Evolutionary conservation across 2,113 vertebrate genomes (phyloP).

Genomic region (Shinisaurus crocodilurus): DNA sequence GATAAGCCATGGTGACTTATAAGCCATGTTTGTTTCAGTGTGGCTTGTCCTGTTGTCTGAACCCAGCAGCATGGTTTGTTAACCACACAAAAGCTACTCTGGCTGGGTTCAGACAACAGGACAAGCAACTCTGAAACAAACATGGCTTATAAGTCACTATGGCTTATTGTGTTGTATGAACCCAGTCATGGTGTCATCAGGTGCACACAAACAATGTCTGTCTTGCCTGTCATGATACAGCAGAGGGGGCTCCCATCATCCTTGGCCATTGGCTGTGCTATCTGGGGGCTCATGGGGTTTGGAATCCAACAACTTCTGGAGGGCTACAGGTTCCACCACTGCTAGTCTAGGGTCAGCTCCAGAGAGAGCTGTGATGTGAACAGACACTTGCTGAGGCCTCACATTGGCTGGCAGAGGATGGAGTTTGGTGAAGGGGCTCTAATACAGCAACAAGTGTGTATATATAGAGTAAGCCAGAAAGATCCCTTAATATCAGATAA

Average conservation of each 20-base stretch:
- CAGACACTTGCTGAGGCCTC: background rate
- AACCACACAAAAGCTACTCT: too few relatives aligned
- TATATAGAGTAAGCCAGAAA: background rate
- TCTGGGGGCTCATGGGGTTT: background rate
- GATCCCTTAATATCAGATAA: background rate
- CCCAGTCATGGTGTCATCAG: too few relatives aligned
- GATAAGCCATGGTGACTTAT: too few relatives aligned
- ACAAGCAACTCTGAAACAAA: too few relatives aligned
- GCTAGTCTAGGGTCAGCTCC: background rate
- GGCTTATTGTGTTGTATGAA: too few relatives aligned
- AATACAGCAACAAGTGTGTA: background rate
- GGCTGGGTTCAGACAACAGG: too few relatives aligned
- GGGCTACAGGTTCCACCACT: background rate
- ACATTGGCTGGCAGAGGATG: background rate
- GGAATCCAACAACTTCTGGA: background rate
- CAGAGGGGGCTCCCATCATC: too few relatives aligned
- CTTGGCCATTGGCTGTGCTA: too few relatives aligned
- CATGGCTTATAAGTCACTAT: too few relatives aligned
- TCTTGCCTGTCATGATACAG: background rate
- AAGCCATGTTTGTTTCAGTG: too few relatives aligned
- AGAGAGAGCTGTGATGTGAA: background rate
- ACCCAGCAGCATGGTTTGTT: too few relatives aligned
- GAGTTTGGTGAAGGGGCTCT: background rate
- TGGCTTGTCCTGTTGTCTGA: too few relatives aligned
- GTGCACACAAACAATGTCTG: background rate